Conservation (phyloP, 2,797 vertebrate genomes). For the Intellagama lesueurii region DNA sequence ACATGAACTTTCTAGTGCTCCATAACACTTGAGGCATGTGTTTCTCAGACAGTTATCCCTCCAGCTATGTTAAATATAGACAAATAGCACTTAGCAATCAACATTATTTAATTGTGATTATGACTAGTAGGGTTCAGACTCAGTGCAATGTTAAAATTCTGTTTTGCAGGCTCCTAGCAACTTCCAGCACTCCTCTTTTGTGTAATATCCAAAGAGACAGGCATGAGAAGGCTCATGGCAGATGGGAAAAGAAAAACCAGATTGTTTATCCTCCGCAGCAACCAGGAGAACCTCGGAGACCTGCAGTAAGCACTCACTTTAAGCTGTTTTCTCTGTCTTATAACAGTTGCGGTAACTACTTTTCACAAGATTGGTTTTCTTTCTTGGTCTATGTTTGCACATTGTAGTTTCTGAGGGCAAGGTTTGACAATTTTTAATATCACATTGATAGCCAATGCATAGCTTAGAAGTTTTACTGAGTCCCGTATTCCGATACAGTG, state of each 20-base stretch:
- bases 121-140: neutral
- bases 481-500: neutral
- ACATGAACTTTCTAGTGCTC: neutral
- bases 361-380: neutral
- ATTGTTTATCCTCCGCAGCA: constrained; percentile 88
- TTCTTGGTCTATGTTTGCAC: neutral
- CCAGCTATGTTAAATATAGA: neutral
- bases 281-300: constrained; percentile 86
- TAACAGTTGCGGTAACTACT: neutral
- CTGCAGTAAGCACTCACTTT: constrained; percentile 84
- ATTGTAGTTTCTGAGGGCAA: neutral
- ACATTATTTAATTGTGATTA: neutral
- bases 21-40: neutral
- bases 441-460: neutral
- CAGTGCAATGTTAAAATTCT: constrained; percentile 42
- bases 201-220: constrained; percentile 85
- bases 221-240: constrained; percentile 70
- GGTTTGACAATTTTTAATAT: neutral
- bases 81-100: neutral
- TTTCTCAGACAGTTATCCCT: neutral
- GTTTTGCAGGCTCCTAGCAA: constrained; percentile 71
- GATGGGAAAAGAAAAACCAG: constrained; percentile 91
- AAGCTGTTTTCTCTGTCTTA: neutral
- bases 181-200: constrained; percentile 62
- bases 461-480: neutral